phyloP scores from a whole-genome alignment of 2,113 vertebrate species.

The Gopherus evgoodei region DNA sequence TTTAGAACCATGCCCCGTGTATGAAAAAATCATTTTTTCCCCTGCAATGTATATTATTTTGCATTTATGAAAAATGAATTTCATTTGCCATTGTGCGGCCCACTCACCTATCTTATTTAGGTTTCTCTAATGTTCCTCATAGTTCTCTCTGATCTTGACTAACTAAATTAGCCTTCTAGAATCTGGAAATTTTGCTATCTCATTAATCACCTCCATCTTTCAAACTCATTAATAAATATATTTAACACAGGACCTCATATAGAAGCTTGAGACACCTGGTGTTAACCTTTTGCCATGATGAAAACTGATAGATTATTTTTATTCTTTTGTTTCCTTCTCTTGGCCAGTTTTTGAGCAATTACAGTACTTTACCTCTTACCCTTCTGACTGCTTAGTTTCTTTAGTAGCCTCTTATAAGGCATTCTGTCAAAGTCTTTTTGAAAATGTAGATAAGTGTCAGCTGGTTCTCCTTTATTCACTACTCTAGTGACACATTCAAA shows the following conservation, averaged over 20 bases:
- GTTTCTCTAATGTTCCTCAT: conserved; percentile 15
- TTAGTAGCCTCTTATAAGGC: background rate
- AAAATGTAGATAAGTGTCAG: background rate
- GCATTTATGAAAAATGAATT: background rate
- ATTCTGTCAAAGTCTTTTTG: background rate
- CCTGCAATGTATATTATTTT: background rate
- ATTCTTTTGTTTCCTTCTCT: background rate
- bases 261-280: background rate
- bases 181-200: background rate
- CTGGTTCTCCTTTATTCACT: background rate
- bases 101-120: conserved; percentile 7
- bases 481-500: background rate
- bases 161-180: background rate
- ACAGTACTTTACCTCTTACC: background rate
- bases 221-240: background rate
- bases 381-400: background rate
- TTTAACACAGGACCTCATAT: background rate
- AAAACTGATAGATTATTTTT: background rate
- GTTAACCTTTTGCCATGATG: background rate
- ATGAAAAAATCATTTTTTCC: background rate
- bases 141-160: conserved; percentile 11
- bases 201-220: background rate
- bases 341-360: background rate
- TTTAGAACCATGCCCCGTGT: background rate
- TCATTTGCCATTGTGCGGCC: background rate